Evolutionary conservation across 2,113 vertebrate genomes (phyloP), one percentile per base, ranked within the genome.

Genomic region (Strigops habroptila): DNA sequence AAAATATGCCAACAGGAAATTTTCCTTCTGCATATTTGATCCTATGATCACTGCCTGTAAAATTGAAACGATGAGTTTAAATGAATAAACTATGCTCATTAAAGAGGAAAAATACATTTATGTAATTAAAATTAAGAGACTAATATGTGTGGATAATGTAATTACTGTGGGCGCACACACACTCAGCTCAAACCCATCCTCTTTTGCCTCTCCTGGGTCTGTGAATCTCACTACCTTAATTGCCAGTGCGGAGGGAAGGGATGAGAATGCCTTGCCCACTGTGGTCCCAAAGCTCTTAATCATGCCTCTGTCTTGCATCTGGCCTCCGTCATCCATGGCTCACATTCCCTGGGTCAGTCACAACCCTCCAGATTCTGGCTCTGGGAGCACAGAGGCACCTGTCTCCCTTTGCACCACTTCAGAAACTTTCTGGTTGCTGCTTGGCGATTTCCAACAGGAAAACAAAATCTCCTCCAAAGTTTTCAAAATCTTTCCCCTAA

Each of bases 41-140:
- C 86, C 93, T 97, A 94, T 93, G 96, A 98, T 97, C 84, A 90
- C 89, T 95, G 96, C 78, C 94, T 97, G 93, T 96, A 98, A 98
- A 98, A 98, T 98, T 98, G 96, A 97, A 98, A 97, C 8, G 84
- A 97, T 97, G 97, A 97, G 90, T 97, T 97, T 97, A 97, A 98
- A 97, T 96, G 95, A 95, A 97, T 97, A 97, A 98, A 98, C 98
- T 82, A 95, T 87, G 93, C 91, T 98, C 94, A 95, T 97, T 97
- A 97, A 97, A 97, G 94, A 96, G 96, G 96, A 97, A 97, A 98
- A 98, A 97, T 97, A 97, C 92, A 97, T 96, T 98, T 98, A 96
- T 87, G 83, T 96, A 98, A 98, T 98, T 98, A 98, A 98, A 98
- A 97, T 97, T 96, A 98, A 70, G 82, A 96, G 95, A 96, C 95